Conservation (phyloP, 2,113 vertebrate species). For the Mus pahari region DNA sequence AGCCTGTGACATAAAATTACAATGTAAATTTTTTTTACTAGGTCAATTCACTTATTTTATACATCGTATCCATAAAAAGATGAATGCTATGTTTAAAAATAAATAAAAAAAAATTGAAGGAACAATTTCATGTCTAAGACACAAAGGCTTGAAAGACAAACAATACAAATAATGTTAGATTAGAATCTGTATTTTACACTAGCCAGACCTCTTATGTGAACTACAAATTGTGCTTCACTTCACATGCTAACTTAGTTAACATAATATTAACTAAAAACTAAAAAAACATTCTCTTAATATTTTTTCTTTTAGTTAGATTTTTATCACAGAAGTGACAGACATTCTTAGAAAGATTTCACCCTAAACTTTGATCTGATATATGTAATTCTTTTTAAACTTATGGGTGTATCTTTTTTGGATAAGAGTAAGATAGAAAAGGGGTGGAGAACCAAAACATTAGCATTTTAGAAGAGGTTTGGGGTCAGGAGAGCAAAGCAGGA, state of each 20-base stretch:
- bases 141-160: conserved; percentile 77
- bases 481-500: neutral
- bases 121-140: conserved; percentile 36
- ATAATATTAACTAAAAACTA: conserved; percentile 53
- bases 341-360: conserved; percentile 77
- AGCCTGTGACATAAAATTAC: neutral
- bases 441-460: neutral
- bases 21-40: neutral
- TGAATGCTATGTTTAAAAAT: conserved; percentile 1
- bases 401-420: neutral
- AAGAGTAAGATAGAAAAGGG: neutral
- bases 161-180: conserved; percentile 74
- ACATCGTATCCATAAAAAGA: neutral
- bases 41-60: conserved; percentile 41
- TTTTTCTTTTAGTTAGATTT: conserved; percentile 79
- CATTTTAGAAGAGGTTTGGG: neutral
- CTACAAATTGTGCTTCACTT: conserved; percentile 79
- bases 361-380: conserved; percentile 73
- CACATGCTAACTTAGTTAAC: conserved; percentile 82
- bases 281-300: conserved; percentile 73
- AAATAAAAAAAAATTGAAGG: conserved; percentile 11
- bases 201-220: conserved; percentile 82
- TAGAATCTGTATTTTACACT: conserved; percentile 78
- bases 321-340: conserved; percentile 75
- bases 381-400: conserved; percentile 69